phyloP scores from a whole-genome alignment of 2,797 vertebrate genomes.

The Emys orbicularis region DNA sequence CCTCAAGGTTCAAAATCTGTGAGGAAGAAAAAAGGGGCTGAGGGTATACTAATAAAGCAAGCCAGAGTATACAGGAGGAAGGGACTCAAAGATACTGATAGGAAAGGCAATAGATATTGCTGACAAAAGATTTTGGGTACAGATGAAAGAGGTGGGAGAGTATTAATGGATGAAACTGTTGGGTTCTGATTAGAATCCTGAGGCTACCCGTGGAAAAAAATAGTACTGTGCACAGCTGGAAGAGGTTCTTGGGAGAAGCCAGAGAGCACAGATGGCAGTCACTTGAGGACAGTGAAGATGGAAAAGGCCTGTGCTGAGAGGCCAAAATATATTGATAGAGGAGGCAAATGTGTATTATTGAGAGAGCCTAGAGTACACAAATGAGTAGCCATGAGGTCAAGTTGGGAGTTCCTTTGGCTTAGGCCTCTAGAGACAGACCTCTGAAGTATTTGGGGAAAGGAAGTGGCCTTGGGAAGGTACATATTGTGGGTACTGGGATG shows the following conservation, averaged over 20 bases:
- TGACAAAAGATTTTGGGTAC: background rate
- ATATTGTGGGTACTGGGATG: background rate
- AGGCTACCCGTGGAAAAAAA: background rate
- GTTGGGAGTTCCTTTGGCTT: background rate
- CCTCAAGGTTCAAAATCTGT: background rate
- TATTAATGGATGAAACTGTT: background rate
- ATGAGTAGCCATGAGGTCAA: background rate
- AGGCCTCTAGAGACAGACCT: background rate
- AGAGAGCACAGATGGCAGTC: background rate
- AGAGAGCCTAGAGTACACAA: background rate
- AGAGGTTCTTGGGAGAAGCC: rapidly evolving
- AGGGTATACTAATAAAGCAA: background rate
- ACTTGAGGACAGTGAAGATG: background rate
- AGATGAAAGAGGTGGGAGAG: background rate
- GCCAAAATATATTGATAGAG: background rate
- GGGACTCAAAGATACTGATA: background rate
- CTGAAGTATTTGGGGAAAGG: background rate
- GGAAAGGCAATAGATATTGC: background rate
- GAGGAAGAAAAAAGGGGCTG: background rate
- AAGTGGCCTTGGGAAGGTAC: rapidly evolving
- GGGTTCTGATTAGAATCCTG: background rate
- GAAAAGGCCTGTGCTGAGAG: background rate
- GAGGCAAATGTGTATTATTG: background rate
- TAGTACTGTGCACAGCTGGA: background rate
- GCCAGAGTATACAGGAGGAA: background rate